Base-by-base conservation (phyloP, 2,113 vertebrate genomes). In the Pantherophis guttatus region DNA sequence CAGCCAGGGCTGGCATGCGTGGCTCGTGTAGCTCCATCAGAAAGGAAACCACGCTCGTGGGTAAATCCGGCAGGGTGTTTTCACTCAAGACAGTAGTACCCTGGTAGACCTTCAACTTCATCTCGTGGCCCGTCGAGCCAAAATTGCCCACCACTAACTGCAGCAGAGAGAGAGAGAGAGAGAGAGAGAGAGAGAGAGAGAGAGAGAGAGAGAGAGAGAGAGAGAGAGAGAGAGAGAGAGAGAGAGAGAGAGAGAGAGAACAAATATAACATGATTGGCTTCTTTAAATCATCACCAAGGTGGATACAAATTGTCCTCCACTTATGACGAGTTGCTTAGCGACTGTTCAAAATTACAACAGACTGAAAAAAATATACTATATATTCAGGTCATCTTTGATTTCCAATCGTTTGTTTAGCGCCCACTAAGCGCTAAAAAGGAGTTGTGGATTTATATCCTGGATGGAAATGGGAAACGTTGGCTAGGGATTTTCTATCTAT, bases 11-110 rank as follows among this genome's bases (percentile, higher is more conserved):
- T 0, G 98, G 98, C 0, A 98, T 97, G 10, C 98, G 98, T 0
- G 98, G 98, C 94, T 99, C 98, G 0, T 98, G 98, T 2, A 98
- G 98, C 92, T 98, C 99, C 98, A 99, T 99, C 94, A 98, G 97
- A 95, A 99, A 99, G 26, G 98, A 96, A 8, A 97, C 97, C 0
- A 98, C 98, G 1, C 98, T 98, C 0, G 98, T 95, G 0, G 98
- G 99, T 91, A 99, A 97, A 91, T 98, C 98, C 39, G 98, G 97
- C 29, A 99, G 97, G 0, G 98, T 96, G 96, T 97, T 99, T 94
- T 99, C 98, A 0, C 97, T 98, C 95, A 98, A 93, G 91, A 98
- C 96, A 0, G 96, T 96, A 1, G 98, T 98, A 29, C 98, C 99
- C 4, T 98, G 98, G 96, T 98, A 98, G 55, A 99, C 98, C 97